Conservation (phyloP, 2,797 vertebrate genomes). For the Eleutherodactylus coqui region DNA sequence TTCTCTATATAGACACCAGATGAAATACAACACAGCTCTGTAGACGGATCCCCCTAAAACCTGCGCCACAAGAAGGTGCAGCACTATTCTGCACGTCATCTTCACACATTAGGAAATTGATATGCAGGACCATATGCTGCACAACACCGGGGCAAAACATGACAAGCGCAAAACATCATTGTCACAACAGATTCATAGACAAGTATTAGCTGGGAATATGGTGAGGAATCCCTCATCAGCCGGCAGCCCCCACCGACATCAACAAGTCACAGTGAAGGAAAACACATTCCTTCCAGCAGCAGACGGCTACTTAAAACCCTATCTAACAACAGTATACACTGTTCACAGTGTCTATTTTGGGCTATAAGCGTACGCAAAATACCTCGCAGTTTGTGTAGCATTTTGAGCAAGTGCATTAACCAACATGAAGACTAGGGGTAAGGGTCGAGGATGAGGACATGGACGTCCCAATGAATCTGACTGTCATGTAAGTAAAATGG, state of each 20-base stretch:
- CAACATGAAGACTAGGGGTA: too few species aligned
- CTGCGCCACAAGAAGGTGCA: neutral
- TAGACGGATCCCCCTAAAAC: too few species aligned
- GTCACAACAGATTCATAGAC: slow-evolving; percentile 30
- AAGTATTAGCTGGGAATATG: neutral
- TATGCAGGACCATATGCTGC: slow-evolving; percentile 23
- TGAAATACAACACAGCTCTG: neutral
- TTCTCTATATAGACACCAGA: neutral
- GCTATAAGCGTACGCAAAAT: too few species aligned
- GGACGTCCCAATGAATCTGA: too few species aligned
- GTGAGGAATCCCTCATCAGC: neutral
- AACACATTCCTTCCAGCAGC: neutral
- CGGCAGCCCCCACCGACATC: neutral
- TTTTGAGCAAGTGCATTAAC: too few species aligned
- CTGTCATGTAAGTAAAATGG: too few species aligned
- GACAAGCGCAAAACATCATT: neutral
- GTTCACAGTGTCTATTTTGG: too few species aligned
- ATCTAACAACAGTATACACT: neutral
- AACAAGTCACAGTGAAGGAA: neutral
- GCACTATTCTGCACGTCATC: slow-evolving; percentile 1
- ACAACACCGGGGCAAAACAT: slow-evolving; percentile 18
- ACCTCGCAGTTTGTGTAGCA: too few species aligned
- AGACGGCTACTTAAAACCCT: neutral
- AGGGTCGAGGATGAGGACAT: too few species aligned
- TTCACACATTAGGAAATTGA: slow-evolving; percentile 18